phyloP scores from a whole-genome alignment of 2,113 vertebrate genomes.

The Seriola quinqueradiata region DNA sequence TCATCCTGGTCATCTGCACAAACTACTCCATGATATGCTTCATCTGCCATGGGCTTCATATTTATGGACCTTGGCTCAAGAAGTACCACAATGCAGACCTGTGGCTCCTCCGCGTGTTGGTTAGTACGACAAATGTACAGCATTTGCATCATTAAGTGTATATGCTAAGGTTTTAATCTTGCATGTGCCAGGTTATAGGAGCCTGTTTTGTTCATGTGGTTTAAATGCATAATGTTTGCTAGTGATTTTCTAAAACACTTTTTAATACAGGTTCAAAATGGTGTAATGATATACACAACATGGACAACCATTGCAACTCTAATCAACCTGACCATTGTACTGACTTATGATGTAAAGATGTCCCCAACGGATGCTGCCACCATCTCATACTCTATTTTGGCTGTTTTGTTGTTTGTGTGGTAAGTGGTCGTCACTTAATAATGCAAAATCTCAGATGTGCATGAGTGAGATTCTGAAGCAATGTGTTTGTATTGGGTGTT shows the following conservation, averaged over 20 bases:
- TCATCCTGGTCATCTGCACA: slow-evolving; percentile 82
- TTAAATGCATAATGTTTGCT: not conserved
- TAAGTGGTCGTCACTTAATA: slow-evolving; percentile 53
- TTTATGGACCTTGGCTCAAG: slow-evolving; percentile 83
- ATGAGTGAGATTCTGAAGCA: not conserved
- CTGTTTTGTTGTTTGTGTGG: slow-evolving; percentile 80
- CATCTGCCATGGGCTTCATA: slow-evolving; percentile 81
- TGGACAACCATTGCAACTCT: slow-evolving; percentile 89
- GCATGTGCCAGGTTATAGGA: not conserved
- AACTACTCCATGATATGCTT: slow-evolving; percentile 82
- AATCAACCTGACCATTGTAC: slow-evolving; percentile 86
- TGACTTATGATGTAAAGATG: slow-evolving; percentile 81
- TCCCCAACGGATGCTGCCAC: slow-evolving; percentile 76
- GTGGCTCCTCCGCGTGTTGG: slow-evolving; percentile 87
- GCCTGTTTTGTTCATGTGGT: not conserved
- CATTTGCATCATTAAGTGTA: not conserved
- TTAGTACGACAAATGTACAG: slow-evolving; percentile 36
- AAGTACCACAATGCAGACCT: slow-evolving; percentile 85
- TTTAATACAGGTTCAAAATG: slow-evolving; percentile 87
- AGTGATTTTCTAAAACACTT: not conserved
- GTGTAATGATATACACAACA: slow-evolving; percentile 84
- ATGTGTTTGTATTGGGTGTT: not conserved
- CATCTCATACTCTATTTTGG: slow-evolving; percentile 82
- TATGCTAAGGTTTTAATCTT: not conserved
- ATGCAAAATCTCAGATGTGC: not conserved